These are phyloP conservation scores for Cynodonichthys magdalenae DNA, from an alignment of 2,797 vertebrate genomes.

Conservation along the genomic window DNA sequence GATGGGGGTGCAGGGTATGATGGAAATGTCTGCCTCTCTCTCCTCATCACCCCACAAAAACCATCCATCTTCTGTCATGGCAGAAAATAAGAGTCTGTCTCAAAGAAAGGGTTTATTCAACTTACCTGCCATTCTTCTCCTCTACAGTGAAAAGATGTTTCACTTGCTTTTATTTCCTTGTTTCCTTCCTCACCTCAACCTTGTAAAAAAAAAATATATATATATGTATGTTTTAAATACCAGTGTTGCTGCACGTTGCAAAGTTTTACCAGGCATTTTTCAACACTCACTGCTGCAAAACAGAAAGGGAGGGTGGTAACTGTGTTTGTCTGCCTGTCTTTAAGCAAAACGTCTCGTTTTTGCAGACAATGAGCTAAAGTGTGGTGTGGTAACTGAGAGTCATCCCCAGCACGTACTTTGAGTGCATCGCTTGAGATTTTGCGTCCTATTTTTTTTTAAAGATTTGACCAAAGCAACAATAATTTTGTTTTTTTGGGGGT, in stretches of 20 bases:
- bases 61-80: constrained; percentile 49
- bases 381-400: too few species aligned
- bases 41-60: constrained; percentile 9
- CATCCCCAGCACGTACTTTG: too few species aligned
- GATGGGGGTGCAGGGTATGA: constrained; percentile 73
- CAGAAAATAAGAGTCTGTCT: constrained; percentile 40
- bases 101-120: constrained; percentile 27
- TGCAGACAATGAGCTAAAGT: too few species aligned
- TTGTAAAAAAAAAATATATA: background rate
- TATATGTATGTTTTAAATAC: constrained; percentile 11
- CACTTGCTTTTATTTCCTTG: constrained; percentile 2
- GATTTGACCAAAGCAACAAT: too few species aligned
- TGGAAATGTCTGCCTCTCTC: constrained; percentile 59
- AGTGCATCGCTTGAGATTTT: too few species aligned
- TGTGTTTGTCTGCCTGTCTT: too few species aligned
- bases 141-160: constrained; percentile 9
- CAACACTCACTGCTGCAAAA: too few species aligned
- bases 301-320: too few species aligned
- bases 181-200: background rate
- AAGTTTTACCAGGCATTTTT: background rate
- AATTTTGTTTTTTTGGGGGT: too few species aligned
- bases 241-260: constrained; percentile 9
- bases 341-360: too few species aligned
- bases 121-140: constrained; percentile 44
- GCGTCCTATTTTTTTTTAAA: too few species aligned